Base-by-base conservation (phyloP, 2,113 vertebrate species). In the Hirundichthys speculiger region DNA sequence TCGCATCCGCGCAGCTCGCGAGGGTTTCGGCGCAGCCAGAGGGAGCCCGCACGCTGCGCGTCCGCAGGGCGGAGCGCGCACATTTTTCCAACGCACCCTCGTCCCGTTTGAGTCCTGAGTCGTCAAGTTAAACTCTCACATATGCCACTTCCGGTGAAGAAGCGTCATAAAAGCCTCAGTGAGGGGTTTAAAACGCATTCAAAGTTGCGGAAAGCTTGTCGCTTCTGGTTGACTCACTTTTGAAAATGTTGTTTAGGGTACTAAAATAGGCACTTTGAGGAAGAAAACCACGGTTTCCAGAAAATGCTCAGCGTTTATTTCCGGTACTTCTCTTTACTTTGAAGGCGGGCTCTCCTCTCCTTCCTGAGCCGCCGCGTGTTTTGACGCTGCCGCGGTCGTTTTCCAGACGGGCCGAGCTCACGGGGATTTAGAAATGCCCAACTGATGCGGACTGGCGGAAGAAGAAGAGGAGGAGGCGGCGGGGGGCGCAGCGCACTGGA, bases 391-490 rank as follows among this genome's bases (percentile, higher is more conserved):
- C 40, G 62, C 73, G 30, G 51, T n/a, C 22, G 16, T 80, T 79
- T 75, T 86, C 72, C 75, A 73, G 61, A 82, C 79, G 73, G 74
- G 60, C 67, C 55, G 60, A 64, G 71, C 74, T 24, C 73, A 62
- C 72, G 68, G 67, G 88, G 89, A 82, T 80, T 87, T 85, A 73
- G 70, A 73, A 77, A 47, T 66, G 73, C 72, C 16, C 73, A 68
- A 82, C 81, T 79, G 85, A 90, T 85, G 82, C 68, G 74, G 82
- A 80, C 74, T 81, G 85, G 86, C 74, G 86, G 79, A 77, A 84
- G 55, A 30, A 69, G 80, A 49, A 54, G 73, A 48, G 27, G 69
- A 64, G 60, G 63, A 75, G 84, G 69, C 64, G 69, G 81, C 48
- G 79, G 73, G 73, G 73, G 27, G 73, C 57, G 49, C 46, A 46